phyloP scores from a whole-genome alignment of 2,797 vertebrate species.

The Rhinichthys osculus region DNA sequence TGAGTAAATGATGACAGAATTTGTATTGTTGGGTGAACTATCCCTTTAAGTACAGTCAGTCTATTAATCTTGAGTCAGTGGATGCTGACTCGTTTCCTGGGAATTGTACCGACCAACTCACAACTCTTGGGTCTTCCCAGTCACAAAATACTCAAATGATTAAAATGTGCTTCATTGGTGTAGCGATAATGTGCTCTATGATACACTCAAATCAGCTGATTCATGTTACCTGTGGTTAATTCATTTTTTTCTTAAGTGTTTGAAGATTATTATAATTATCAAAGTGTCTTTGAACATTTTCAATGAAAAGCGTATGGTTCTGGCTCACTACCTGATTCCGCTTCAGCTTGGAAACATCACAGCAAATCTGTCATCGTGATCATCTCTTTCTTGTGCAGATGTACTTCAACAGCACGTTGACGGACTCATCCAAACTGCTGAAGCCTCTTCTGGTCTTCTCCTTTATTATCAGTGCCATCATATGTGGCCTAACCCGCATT shows the following conservation, averaged over 20 bases:
- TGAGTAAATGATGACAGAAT: no score
- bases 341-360: not conserved
- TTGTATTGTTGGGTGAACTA: no score
- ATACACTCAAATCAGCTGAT: not conserved
- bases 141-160: not conserved
- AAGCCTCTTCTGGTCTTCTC: conserved; percentile 97
- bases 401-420: conserved; percentile 98
- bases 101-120: conserved; percentile 21
- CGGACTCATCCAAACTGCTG: conserved; percentile 95
- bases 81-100: conserved; percentile 46
- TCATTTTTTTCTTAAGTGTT: not conserved
- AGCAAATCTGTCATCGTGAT: not conserved
- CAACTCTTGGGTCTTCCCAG: conserved; percentile 11
- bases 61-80: conserved; percentile 21
- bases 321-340: not conserved
- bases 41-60: not conserved
- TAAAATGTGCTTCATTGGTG: not conserved
- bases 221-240: not conserved
- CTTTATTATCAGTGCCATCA: conserved; percentile 94
- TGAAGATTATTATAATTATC: not conserved
- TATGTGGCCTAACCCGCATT: conserved; percentile 96
- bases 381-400: conserved; percentile 79
- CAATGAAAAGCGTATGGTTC: not conserved
- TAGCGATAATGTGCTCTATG: not conserved
- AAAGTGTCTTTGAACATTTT: not conserved